Evolutionary conservation across 2,888 invertebrate genomes (phyloP).

Genomic region (Limnephilus marmoratus): DNA sequence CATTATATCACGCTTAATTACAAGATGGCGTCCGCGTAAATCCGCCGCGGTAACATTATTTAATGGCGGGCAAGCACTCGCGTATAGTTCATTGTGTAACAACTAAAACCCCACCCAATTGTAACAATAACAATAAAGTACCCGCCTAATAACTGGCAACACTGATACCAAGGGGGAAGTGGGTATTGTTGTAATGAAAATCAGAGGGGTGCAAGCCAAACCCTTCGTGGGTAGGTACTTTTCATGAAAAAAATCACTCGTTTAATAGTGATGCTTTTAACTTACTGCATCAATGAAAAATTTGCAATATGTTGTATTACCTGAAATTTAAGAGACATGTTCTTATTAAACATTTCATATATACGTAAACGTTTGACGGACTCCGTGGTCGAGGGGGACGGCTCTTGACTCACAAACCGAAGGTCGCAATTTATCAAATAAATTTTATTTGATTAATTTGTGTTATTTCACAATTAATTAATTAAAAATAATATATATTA

Average conservation of each 20-base stretch:
- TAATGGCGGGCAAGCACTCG: conserved; percentile 41
- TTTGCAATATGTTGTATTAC: too few relatives aligned
- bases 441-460: too few relatives aligned
- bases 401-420: too few relatives aligned
- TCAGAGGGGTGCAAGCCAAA: conserved; percentile 40
- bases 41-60: conserved; percentile 29
- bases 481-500: too few relatives aligned
- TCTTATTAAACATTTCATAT: too few relatives aligned
- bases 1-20: conserved; percentile 42
- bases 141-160: conserved; percentile 58
- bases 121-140: conserved; percentile 58
- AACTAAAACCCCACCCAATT: conserved; percentile 47
- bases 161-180: conserved; percentile 16
- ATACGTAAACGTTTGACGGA: too few relatives aligned
- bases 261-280: too few relatives aligned
- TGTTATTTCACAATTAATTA: too few relatives aligned
- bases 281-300: too few relatives aligned
- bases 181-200: conserved; percentile 31
- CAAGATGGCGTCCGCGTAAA: conserved; percentile 55
- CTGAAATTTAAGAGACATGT: too few relatives aligned
- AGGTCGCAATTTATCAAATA: too few relatives aligned
- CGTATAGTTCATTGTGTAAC: conserved; percentile 38
- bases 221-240: background rate
- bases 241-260: background rate
- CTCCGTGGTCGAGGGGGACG: too few relatives aligned